Evolutionary conservation across 2,797 vertebrate genomes (phyloP), one percentile per base, ranked within the genome.

Genomic region (Hypotaenidia okinawae): DNA sequence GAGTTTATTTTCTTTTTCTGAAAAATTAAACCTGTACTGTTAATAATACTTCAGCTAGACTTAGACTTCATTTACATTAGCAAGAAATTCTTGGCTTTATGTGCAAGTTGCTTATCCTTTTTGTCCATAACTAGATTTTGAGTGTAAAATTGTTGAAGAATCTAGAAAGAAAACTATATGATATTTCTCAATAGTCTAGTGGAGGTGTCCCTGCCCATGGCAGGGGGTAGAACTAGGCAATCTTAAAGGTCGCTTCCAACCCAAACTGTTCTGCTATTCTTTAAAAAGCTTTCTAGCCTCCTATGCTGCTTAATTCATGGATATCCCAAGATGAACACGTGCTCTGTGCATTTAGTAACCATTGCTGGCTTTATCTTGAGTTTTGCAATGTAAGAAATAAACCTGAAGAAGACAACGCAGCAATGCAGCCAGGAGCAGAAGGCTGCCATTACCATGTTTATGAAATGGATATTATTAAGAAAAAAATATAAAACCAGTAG

Each of bases 21-120:
- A 83, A 59, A 94, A 87, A 75, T 37, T 51, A 87, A 94, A 73
- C 28, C 35, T 35, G 9, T 55, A n/a, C 13, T 79, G 73, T 61
- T 69, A 78, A 68, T 51, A 92, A 75, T 79, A 51, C 19, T 47
- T 79, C 84, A 41, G 77, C 16, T 72, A 78, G 39, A 45, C 14
- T 77, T 80, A 88, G n/a, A 75, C 64, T 63, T 78, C 73, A 81
- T 61, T 58, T 78, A 54, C 32, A 58, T 39, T 62, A 62, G 16
- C 58, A 68, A 84, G 35, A 87, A 87, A 73, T 55, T 78, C 49
- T 64, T 81, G 54, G 13, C 16, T 86, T 87, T 57, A 32, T 6
- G 18, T 58, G 18, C 1, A 11, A 84, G 13, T 16, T 77, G 18
- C 33, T 67, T 57, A 54, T 58, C 15, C 6, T 68, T 86, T 74